Conservation (phyloP, 2,888 invertebrate genomes). For the Drepanosiphum platanoidis region DNA sequence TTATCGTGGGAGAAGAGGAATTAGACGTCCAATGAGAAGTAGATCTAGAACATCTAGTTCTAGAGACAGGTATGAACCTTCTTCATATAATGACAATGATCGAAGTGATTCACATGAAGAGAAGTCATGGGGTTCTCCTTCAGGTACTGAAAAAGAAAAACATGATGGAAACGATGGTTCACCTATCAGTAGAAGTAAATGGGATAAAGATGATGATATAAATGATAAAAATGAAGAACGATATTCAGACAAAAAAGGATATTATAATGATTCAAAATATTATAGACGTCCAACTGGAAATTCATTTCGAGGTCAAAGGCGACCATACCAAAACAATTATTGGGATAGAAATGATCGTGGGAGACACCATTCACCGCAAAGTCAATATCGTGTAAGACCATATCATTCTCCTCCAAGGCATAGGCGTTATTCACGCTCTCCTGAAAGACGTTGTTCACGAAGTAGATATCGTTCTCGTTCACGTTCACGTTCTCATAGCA, state of each 20-base stretch:
- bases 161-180: conserved; percentile 25
- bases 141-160: conserved; percentile 29
- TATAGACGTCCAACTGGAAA: conserved; percentile 44
- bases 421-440: conserved; percentile 58
- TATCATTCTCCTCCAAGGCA: conserved; percentile 48
- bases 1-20: conserved; percentile 54
- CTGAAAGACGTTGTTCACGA: conserved; percentile 55
- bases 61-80: conserved; percentile 50
- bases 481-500: conserved; percentile 51
- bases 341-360: conserved; percentile 59
- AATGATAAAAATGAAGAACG: conserved; percentile 42
- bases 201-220: conserved; percentile 45
- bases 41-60: conserved; percentile 35
- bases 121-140: conserved; percentile 38
- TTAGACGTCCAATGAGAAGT: conserved; percentile 29
- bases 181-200: conserved; percentile 40
- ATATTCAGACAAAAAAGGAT: conserved; percentile 39
- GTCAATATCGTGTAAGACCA: conserved; percentile 53
- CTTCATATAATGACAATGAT: conserved; percentile 47
- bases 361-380: conserved; percentile 51
- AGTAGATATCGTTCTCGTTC: conserved; percentile 50
- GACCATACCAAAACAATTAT: conserved; percentile 54
- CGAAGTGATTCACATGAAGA: conserved; percentile 47
- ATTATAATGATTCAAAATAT: conserved; percentile 53
- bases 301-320: conserved; percentile 44